phyloP scores from a whole-genome alignment of 2,888 invertebrate species.

The Plutella xylostella region DNA sequence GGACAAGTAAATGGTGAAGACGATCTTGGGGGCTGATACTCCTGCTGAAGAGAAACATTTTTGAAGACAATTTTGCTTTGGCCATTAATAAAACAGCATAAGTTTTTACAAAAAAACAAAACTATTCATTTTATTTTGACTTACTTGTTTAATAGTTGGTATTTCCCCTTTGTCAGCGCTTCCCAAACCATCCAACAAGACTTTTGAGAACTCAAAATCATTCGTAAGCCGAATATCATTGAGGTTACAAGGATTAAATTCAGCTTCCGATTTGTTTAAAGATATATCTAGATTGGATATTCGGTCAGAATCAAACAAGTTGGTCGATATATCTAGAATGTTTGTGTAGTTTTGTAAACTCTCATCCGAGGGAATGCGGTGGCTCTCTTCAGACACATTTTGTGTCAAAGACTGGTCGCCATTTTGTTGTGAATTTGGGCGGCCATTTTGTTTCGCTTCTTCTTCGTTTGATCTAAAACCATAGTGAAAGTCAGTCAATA shows the following conservation, averaged over 20 bases:
- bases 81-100: no score
- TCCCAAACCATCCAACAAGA: not conserved
- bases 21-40: no score
- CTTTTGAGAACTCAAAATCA: constrained; percentile 9
- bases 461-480: not conserved
- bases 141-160: not conserved
- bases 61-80: no score
- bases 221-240: constrained; percentile 25
- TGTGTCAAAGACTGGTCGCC: no score
- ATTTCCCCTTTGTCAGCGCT: not conserved
- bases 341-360: constrained; percentile 44
- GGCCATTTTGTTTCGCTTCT: not conserved
- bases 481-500: no score
- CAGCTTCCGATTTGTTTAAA: constrained; percentile 31
- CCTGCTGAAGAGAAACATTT: no score
- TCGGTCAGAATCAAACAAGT: constrained; percentile 41
- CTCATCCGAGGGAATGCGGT: constrained; percentile 38
- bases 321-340: constrained; percentile 40
- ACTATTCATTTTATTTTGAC: no score
- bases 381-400: constrained; percentile 22
- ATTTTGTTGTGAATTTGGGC: no score
- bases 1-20: constrained; percentile 20
- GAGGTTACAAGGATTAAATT: constrained; percentile 30
- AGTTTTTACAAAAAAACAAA: no score
- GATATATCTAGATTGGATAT: constrained; percentile 40